Percentiles rank a stretch among this genome's conserved stretches.
Evolutionary conservation across 2,113 vertebrate species (phyloP).

Genomic region (Oreochromis tanganicae): DNA sequence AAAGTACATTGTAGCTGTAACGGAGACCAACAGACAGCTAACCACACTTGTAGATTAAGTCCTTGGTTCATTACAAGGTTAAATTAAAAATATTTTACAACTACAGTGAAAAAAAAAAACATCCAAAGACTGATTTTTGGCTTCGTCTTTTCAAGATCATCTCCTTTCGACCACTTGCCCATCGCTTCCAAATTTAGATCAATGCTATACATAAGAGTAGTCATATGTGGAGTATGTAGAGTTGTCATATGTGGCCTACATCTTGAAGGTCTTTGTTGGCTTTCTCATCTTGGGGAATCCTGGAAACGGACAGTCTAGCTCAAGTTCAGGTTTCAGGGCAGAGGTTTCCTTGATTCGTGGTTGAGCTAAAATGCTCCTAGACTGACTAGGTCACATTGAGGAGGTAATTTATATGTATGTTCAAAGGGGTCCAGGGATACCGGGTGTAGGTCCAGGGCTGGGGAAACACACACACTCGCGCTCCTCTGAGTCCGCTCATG

Average conservation of each 20-base stretch:
- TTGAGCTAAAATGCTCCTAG: background rate
- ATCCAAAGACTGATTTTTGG: background rate
- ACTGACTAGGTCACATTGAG: background rate
- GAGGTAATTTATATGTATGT: background rate
- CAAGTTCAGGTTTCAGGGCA: background rate
- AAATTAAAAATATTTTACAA: background rate
- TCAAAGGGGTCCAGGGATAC: background rate
- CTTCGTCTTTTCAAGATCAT: background rate
- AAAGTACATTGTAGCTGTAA: background rate
- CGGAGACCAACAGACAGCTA: background rate
- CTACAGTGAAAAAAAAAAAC: background rate
- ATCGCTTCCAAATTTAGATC: background rate
- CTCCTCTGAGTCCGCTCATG: background rate
- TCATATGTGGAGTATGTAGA: background rate
- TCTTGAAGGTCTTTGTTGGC: background rate
- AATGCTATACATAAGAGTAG: background rate
- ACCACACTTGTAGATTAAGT: background rate
- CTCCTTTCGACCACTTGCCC: background rate
- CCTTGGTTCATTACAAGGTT: background rate
- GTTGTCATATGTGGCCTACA: background rate
- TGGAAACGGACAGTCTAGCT: background rate
- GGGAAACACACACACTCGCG: background rate
- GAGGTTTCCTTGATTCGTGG: background rate
- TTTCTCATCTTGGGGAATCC: background rate
- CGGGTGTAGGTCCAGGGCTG: background rate